These are phyloP conservation scores for Chrysolina oricalcia DNA, from an alignment of 2,888 invertebrate genomes.

Conservation along the genomic window DNA sequence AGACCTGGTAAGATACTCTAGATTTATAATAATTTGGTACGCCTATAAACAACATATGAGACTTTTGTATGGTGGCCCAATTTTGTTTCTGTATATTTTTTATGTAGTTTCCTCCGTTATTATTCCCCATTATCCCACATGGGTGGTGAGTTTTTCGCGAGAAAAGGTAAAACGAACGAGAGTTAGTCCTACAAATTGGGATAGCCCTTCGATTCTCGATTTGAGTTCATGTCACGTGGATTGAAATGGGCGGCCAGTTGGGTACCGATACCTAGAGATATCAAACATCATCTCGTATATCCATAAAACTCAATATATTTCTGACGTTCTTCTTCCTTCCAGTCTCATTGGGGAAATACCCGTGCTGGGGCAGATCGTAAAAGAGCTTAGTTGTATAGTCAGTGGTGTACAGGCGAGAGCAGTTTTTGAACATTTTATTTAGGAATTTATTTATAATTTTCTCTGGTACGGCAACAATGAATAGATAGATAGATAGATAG, in stretches of 20 bases:
- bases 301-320: constrained; percentile 64
- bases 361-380: constrained; percentile 57
- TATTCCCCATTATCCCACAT: background rate
- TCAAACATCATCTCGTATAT: constrained; percentile 61
- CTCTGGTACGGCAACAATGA: too few relatives aligned
- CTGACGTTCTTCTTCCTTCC: constrained; percentile 63
- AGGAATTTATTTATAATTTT: too few relatives aligned
- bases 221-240: constrained; percentile 34
- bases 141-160: background rate
- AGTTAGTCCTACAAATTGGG: constrained; percentile 4
- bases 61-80: too few relatives aligned
- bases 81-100: background rate
- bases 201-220: background rate
- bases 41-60: too few relatives aligned
- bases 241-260: constrained; percentile 28
- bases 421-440: too few relatives aligned
- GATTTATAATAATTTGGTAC: too few relatives aligned
- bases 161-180: background rate
- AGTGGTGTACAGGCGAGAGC: constrained; percentile 2
- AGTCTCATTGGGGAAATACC: constrained; percentile 63
- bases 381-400: constrained; percentile 16
- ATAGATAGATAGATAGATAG: too few relatives aligned
- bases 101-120: background rate
- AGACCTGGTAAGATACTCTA: too few relatives aligned
- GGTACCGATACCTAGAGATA: constrained; percentile 55